Evolutionary conservation across 2,888 invertebrate genomes (phyloP).

Genomic region (Sphinx pinastri): DNA sequence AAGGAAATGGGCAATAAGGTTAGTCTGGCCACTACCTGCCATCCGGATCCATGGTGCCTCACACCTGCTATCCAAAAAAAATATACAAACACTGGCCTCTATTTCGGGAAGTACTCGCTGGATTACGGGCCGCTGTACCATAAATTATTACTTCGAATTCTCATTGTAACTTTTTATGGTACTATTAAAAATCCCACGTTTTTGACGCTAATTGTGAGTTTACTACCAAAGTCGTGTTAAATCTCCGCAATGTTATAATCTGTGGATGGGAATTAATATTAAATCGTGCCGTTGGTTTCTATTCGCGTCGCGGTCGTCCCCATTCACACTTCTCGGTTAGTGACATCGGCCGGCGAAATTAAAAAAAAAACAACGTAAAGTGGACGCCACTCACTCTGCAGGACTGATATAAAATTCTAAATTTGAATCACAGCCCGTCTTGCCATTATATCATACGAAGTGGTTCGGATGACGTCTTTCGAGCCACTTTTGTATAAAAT

Average conservation of each 20-base stretch:
- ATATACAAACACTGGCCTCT: conserved; percentile 66
- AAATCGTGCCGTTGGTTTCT: conserved; percentile 43
- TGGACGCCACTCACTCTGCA: conserved; percentile 44
- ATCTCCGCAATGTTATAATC: conserved; percentile 17
- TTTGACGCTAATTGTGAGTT: background rate
- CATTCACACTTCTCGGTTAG: conserved; percentile 72
- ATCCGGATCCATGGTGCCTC: conserved; percentile 49
- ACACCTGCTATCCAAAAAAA: conserved; percentile 78
- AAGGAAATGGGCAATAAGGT: conserved; percentile 74
- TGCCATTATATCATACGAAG: conserved; percentile 56
- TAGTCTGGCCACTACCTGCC: conserved; percentile 65
- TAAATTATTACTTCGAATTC: conserved; percentile 56
- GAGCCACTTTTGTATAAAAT: conserved; percentile 7
- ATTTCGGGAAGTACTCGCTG: conserved; percentile 61
- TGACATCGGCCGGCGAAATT: conserved; percentile 69
- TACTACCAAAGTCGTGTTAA: background rate
- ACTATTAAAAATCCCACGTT: conserved; percentile 3
- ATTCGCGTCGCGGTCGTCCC: conserved; percentile 59
- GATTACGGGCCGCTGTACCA: conserved; percentile 55
- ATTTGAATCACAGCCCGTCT: conserved; percentile 65
- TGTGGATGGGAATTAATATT: conserved; percentile 23
- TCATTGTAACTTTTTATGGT: background rate
- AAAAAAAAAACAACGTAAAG: conserved; percentile 70
- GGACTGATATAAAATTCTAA: conserved; percentile 80
- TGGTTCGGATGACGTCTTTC: conserved; percentile 20